Base-by-base conservation (phyloP, 2,888 invertebrate genomes). In the Eulithis prunata region DNA sequence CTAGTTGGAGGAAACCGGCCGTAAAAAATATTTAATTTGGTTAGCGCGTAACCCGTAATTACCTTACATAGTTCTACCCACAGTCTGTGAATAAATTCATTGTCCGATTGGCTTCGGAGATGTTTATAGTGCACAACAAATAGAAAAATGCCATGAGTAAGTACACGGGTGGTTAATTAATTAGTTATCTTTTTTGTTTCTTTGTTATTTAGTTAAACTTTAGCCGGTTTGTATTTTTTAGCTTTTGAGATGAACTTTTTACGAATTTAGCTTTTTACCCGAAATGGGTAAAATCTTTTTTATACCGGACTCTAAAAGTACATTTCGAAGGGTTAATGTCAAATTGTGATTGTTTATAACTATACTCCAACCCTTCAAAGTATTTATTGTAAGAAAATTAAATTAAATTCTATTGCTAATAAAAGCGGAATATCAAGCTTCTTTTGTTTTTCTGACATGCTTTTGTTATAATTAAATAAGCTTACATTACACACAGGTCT, bases 21-120 rank as follows among this genome's bases (percentile, higher is more conserved):
- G 83, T 85, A 85, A 86, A 87, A 86, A 88, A 87, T 86, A 86
- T 88, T 88, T 88, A 87, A 88, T 88, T 88, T 88, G 83, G 83
- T 78, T 84, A 83, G 80, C 80, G 80, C 81, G 81, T 83, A 88
- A 81, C 85, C 87, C 76, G 77, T 86, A 85, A 88, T 88, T 88
- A 88, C 76, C 79, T 80, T 82, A 83, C 85, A 80, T 81, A 81
- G 84, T 86, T 85, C 78, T 81, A 81, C 81, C 77, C 77, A 78
- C 79, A 77, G 76, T 72, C 78, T 80, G 80, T 78, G 76, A 78
- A 81, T 86, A 81, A 84, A 84, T 82, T 79, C 78, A 78, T 74
- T 77, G 73, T 78, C 78, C 80, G 80, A 83, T 82, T 70, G 70
- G 70, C 66, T 69, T 64, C 59, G 32, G 64, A 64, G 55, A 67